Conservation (phyloP, 2,113 vertebrate species). For the Alosa alosa region DNA sequence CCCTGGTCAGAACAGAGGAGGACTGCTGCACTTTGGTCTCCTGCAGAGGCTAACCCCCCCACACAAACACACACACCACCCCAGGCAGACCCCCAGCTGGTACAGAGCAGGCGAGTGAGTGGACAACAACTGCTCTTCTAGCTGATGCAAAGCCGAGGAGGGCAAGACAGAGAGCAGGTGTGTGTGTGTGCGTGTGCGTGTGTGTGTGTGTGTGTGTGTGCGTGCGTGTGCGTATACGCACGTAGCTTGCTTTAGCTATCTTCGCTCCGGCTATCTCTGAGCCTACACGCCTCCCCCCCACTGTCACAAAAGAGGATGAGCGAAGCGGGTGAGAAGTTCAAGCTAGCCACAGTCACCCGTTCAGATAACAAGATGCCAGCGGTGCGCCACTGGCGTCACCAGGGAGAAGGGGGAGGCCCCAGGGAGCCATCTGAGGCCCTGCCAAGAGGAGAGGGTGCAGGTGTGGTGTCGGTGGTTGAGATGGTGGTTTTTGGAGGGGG, state of each 20-base stretch:
- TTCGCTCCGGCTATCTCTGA: not conserved
- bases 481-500: not conserved
- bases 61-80: not conserved
- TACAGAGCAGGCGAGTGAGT: not conserved
- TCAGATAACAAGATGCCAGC: not conserved
- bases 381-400: not conserved
- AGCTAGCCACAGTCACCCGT: not conserved
- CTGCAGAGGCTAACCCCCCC: not conserved
- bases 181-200: not conserved
- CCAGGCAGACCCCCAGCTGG: not conserved
- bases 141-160: not conserved
- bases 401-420: not conserved
- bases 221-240: not conserved
- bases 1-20: not conserved
- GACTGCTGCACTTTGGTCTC: not conserved
- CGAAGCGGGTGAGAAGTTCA: not conserved
- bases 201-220: constrained; percentile 3
- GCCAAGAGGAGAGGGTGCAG: not conserved
- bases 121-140: not conserved
- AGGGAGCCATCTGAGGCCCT: not conserved
- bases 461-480: not conserved
- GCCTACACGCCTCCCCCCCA: not conserved
- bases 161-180: not conserved
- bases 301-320: not conserved
- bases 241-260: too few species aligned